A percentile compares a stretch with the other conserved stretches of the same genome.
These are phyloP conservation scores for Cataglyphis altisquamis DNA, from an alignment of 2,888 invertebrate genomes.

Conservation along the genomic window DNA sequence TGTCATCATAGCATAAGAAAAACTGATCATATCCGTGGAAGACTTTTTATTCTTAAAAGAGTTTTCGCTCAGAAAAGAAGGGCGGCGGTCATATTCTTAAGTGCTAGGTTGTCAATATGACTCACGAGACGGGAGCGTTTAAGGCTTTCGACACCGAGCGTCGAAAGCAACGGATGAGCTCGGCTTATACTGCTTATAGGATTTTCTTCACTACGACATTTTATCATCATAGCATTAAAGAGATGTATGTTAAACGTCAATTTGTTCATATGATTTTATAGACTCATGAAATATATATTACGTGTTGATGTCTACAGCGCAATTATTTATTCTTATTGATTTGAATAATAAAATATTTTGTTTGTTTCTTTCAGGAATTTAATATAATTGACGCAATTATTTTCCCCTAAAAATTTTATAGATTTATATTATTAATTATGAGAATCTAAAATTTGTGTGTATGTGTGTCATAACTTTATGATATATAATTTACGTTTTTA, in stretches of 20 bases:
- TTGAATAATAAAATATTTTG: background rate
- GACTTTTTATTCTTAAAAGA: constrained; percentile 12
- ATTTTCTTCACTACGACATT: constrained; percentile 36
- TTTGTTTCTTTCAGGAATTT: background rate
- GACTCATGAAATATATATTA: constrained; percentile 30
- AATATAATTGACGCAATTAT: background rate
- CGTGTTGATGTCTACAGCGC: background rate
- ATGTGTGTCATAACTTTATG: background rate
- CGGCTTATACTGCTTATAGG: constrained; percentile 40
- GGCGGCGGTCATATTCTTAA: constrained; percentile 43
- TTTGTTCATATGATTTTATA: constrained; percentile 27
- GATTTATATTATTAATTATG: background rate
- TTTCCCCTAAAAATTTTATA: background rate
- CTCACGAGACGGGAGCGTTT: constrained; percentile 34
- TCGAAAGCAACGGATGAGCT: constrained; percentile 47
- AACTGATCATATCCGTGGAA: constrained; percentile 34
- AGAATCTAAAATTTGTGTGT: background rate
- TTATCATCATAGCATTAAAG: background rate
- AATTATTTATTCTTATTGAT: constrained; percentile 6
- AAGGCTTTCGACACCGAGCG: constrained; percentile 39
- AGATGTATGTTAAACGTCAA: constrained; percentile 12
- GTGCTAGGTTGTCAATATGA: constrained; percentile 45
- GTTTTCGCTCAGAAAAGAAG: constrained; percentile 14
- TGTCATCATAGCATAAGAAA: constrained; percentile 34
- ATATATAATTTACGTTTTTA: background rate